Evolutionary conservation across 2,797 vertebrate genomes (phyloP), one percentile per base, ranked within the genome.

Genomic region (Huso huso): DNA sequence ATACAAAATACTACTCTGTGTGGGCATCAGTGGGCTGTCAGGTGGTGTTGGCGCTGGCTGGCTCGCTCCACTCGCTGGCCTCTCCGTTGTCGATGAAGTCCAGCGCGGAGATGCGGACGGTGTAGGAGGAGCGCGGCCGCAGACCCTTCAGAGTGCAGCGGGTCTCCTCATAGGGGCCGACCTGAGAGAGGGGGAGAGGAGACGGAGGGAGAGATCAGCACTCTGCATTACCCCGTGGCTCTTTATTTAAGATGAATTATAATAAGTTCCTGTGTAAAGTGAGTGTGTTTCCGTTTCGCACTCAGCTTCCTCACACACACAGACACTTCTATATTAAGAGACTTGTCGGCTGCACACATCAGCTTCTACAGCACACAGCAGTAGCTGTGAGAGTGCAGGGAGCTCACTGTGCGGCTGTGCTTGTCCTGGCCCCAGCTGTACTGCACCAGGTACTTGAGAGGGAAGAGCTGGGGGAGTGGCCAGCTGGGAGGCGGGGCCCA

Each of bases 401-500:
- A 10, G 51, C 49, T 84, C 75, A 88, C 87, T 84, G 48, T 79
- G 63, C 52, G 67, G 68, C 74, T 64, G 63, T 68, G 66, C 75
- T 63, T 62, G 13, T 8, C 0, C 71, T 49, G 4, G 64, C n/a
- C 1, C 78, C 74, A 0, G 61, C 75, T 61, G 0, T 87, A 88
- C 66, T 78, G 83, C 49, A 89, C 69, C 66, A 7, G 7, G 62
- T 88, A 88, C 11, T 83, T 84, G 13, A 88, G 80, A 0, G 80
- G 69, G 71, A 89, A 89, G 52, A 81, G 65, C 6, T 77, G 69
- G 0, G 75, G 83, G 71, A 78, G 79, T 13, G 86, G 86, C 86
- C 87, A 88, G 23, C 86, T 84, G 0, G 1, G 6, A 0, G 87
- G 87, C 0, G 84, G 83, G 2, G 65, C 70, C 88, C 87, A 89